Base-by-base conservation (phyloP, 2,113 vertebrate species). In the Sebastes fasciatus region DNA sequence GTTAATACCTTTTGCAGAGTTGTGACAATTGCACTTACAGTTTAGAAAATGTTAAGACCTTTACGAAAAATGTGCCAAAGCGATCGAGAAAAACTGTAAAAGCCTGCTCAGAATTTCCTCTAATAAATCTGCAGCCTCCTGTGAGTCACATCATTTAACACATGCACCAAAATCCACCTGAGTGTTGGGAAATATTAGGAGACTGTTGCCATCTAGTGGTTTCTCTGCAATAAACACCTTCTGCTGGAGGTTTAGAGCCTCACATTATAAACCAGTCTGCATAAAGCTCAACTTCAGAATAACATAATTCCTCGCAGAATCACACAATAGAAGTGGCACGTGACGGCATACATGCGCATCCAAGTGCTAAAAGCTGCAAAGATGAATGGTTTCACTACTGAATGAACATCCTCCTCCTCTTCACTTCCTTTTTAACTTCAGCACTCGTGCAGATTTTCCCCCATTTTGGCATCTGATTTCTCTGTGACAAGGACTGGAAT, bases 131-230 rank as follows among this genome's bases (percentile, higher is more conserved):
- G 69, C 74, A 83, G 64, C 23, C 9, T 14, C 57, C 21, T 62
- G 45, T 74, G 64, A 74, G 12, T 79, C 68, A 51, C 42, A 78
- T 51, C 21, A 66, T n/a, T 17, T 57, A 77, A n/a, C 52, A 69
- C 46, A 69, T 80, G 83, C 61, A 55, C 57, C 77, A 88, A 13
- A 68, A 17, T 80, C 83, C 74, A 82, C 72, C 43, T 13, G 46
- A 68, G n/a, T 46, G 19, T 8, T 34, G 11, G 63, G 78, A 69
- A 75, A 82, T 8, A 13, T 51, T 6, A 16, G 60, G 51, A 67
- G 68, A 78, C 10, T 77, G 82, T 55, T 82, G 84, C 93, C 93
- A 93, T 88, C 93, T 92, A 90, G 92, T 92, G 94, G 93, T 62
- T 48, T 45, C 23, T 73, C n/a, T 60, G 40, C 17, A 58, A 70